Evolutionary conservation across 1,140 invertebrate species (phyloP).

Genomic region (Bombus fervidus): DNA sequence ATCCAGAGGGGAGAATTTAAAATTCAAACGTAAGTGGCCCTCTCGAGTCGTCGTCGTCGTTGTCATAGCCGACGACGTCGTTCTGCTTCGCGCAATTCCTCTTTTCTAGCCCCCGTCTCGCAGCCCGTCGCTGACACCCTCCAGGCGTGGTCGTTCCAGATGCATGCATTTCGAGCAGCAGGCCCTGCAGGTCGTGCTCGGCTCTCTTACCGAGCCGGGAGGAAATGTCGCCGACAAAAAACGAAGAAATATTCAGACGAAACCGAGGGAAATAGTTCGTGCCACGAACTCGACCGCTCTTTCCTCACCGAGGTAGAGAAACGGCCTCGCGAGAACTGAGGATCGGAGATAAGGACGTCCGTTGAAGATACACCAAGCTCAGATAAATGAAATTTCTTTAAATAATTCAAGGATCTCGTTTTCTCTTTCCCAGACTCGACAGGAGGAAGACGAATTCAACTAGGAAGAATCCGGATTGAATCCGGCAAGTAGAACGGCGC

Average conservation of each 20-base stretch:
- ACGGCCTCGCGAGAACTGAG: background rate
- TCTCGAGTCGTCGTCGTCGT: conserved; percentile 63
- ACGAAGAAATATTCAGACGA: background rate
- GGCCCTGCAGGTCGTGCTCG: conserved; percentile 37
- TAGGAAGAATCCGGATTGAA: background rate
- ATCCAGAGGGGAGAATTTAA: conserved; percentile 67
- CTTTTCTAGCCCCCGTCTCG: conserved; percentile 32
- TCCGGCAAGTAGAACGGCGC: background rate
- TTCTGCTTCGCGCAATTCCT: conserved; percentile 60
- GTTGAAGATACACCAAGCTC: conserved; percentile 17
- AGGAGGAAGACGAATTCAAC: background rate
- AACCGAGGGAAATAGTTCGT: conserved; percentile 10
- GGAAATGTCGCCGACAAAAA: conserved; percentile 8
- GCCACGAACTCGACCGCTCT: background rate
- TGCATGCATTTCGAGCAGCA: conserved; percentile 67
- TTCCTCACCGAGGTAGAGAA: background rate
- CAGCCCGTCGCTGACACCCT: conserved; percentile 52
- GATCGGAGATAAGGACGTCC: conserved; percentile 23
- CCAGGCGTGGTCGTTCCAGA: conserved; percentile 65
- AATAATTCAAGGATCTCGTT: conserved; percentile 34
- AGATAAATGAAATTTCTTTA: conserved; percentile 49
- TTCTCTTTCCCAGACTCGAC: too few relatives aligned
- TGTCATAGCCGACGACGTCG: conserved; percentile 36
- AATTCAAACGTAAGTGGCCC: conserved; percentile 70
- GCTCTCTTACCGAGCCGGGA: conserved; percentile 18